Evolutionary conservation across 1,140 invertebrate genomes (phyloP).

Genomic region (Neodiprion lecontei): DNA sequence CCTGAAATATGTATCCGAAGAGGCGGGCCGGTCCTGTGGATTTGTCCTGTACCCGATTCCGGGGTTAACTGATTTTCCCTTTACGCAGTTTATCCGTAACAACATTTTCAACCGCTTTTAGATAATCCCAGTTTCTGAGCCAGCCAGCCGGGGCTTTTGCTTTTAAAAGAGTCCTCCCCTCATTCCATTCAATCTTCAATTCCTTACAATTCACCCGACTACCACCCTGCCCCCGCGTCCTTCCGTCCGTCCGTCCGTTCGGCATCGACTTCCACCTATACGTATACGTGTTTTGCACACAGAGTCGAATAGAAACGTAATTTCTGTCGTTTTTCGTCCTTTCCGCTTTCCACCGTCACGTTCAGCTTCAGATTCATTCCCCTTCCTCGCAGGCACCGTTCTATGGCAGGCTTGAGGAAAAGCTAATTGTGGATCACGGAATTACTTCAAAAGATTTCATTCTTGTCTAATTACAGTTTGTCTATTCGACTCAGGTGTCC

Average conservation of each 20-base stretch:
- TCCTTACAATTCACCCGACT: neutral
- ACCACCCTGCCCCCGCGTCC: too few relatives aligned
- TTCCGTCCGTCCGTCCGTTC: too few relatives aligned
- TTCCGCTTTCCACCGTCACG: too few relatives aligned
- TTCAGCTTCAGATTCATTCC: too few relatives aligned
- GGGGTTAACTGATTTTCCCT: slow-evolving; percentile 5
- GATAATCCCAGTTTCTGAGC: neutral
- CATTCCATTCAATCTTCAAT: slow-evolving; percentile 1
- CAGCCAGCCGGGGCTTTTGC: neutral
- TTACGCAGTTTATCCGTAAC: slow-evolving; percentile 2
- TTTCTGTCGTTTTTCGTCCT: neutral
- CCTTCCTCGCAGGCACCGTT: too few relatives aligned
- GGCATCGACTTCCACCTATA: neutral
- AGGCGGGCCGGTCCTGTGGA: too few relatives aligned
- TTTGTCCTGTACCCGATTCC: too few relatives aligned
- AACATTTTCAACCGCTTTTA: slow-evolving; percentile 7
- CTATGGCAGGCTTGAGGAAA: too few relatives aligned
- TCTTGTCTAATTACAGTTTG: too few relatives aligned
- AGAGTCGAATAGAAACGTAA: neutral
- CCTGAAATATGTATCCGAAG: neutral
- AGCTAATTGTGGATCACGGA: too few relatives aligned
- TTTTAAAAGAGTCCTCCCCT: neutral
- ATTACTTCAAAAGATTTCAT: too few relatives aligned
- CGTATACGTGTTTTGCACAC: neutral
- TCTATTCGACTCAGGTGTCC: too few relatives aligned